These are phyloP conservation scores for Cenopis cana DNA, from an alignment of 2,888 invertebrate genomes.

Conservation along the genomic window DNA sequence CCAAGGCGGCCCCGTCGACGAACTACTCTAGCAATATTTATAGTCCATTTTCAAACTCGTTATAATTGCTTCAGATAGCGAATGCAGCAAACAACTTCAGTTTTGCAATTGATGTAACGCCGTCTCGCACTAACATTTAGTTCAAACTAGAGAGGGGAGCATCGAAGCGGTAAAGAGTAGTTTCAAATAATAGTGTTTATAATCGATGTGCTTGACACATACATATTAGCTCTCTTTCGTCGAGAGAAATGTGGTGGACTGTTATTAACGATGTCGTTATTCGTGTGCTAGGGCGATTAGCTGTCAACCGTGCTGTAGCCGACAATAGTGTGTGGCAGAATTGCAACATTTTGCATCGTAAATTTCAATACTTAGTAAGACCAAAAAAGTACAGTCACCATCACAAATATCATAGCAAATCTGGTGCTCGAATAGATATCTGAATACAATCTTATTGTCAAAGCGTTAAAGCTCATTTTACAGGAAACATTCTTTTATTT, in stretches of 20 bases:
- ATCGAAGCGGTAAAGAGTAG: background rate
- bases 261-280: constrained; percentile 39
- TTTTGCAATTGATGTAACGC: constrained; percentile 4
- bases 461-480: background rate
- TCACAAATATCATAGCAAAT: background rate
- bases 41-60: constrained; percentile 63
- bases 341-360: constrained; percentile 8
- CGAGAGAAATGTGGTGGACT: constrained; percentile 31
- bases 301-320: constrained; percentile 13
- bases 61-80: constrained; percentile 58
- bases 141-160: constrained; percentile 4
- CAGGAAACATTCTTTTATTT: too few species aligned
- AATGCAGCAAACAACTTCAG: constrained; percentile 50
- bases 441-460: background rate
- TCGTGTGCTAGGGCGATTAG: constrained; percentile 31
- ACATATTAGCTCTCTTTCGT: constrained; percentile 27
- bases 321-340: background rate
- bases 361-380: background rate
- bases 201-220: background rate
- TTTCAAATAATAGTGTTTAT: constrained; percentile 10
- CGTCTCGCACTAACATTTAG: constrained; percentile 11
- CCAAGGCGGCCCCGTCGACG: constrained; percentile 42
- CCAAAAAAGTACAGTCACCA: background rate
- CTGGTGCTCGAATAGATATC: background rate
- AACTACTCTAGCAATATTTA: constrained; percentile 56